Evolutionary conservation across 2,888 invertebrate species (phyloP).

Genomic region (Drosophila nigricruria): DNA sequence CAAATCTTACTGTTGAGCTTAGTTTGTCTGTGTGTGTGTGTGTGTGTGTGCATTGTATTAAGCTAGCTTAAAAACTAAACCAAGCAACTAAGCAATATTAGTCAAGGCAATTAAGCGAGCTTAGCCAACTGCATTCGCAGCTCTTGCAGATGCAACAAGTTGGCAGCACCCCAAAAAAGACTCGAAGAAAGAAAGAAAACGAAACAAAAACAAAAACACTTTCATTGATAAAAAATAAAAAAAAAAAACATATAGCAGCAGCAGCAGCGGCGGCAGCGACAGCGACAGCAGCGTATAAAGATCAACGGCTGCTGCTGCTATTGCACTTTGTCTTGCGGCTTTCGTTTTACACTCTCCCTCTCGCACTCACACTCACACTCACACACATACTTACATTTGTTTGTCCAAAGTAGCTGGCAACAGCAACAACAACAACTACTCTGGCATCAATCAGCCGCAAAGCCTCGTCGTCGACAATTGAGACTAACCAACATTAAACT

Average conservation of each 20-base stretch:
- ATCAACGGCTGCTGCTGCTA: conserved; percentile 48
- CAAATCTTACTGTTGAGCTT: no score
- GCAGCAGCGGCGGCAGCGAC: conserved; percentile 2
- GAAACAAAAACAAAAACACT: conserved; percentile 40
- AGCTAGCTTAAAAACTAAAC: not conserved
- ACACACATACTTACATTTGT: conserved; percentile 43
- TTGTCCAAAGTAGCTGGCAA: conserved; percentile 37
- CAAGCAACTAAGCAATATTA: not conserved
- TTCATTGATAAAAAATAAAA: conserved; percentile 55
- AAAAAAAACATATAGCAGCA: not conserved
- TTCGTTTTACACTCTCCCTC: conserved; percentile 46
- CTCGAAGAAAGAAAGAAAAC: not conserved
- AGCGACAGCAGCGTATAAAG: conserved; percentile 13
- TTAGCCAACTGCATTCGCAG: conserved; percentile 1
- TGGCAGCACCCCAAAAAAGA: conserved; percentile 34
- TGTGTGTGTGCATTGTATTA: not conserved
- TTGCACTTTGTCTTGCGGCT: conserved; percentile 62
- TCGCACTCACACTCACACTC: conserved; percentile 8
- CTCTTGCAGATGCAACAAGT: conserved; percentile 25
- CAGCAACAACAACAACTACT: conserved; percentile 40
- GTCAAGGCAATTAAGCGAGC: not conserved
- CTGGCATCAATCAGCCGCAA: conserved; percentile 67
- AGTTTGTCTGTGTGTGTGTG: not conserved
- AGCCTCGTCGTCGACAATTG: conserved; percentile 65
- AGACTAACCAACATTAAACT: conserved; percentile 79